These are phyloP conservation scores for Leucoraja erinaceus DNA, from an alignment of 2,113 vertebrate genomes.

Conservation along the genomic window DNA sequence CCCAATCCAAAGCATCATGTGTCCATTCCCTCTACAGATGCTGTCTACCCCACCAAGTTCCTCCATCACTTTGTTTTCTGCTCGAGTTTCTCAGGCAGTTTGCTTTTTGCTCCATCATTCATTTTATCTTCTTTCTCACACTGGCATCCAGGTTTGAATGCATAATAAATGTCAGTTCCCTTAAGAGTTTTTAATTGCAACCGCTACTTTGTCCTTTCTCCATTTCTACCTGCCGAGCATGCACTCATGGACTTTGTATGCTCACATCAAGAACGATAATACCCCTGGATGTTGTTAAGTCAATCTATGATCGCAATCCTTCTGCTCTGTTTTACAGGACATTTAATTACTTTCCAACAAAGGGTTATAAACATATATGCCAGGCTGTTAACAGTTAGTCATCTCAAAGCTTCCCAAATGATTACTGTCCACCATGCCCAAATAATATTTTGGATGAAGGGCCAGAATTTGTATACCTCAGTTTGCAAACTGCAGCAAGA, in stretches of 20 bases:
- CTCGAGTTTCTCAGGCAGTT: too few species aligned
- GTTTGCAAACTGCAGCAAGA: too few species aligned
- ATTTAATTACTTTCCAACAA: not conserved
- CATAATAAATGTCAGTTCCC: not conserved
- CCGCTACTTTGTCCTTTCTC: not conserved
- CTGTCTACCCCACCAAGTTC: too few species aligned
- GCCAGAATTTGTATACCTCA: too few species aligned
- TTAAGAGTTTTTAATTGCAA: not conserved
- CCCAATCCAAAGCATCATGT: too few species aligned
- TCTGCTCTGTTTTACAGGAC: not conserved
- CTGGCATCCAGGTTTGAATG: not conserved
- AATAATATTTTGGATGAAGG: not conserved
- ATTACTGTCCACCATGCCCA: not conserved
- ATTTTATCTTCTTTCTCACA: not conserved
- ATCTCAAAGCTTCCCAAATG: not conserved
- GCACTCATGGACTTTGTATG: not conserved
- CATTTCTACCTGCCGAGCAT: not conserved
- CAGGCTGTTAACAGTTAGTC: not conserved
- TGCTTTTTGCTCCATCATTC: not conserved
- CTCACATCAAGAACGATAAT: not conserved
- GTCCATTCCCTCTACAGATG: too few species aligned
- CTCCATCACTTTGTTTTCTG: too few species aligned
- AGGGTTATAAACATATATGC: not conserved
- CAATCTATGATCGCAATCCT: too few species aligned
- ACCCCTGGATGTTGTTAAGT: not conserved